Conservation (phyloP, 2,113 vertebrate genomes). For the Psilopogon haemacephalus region DNA sequence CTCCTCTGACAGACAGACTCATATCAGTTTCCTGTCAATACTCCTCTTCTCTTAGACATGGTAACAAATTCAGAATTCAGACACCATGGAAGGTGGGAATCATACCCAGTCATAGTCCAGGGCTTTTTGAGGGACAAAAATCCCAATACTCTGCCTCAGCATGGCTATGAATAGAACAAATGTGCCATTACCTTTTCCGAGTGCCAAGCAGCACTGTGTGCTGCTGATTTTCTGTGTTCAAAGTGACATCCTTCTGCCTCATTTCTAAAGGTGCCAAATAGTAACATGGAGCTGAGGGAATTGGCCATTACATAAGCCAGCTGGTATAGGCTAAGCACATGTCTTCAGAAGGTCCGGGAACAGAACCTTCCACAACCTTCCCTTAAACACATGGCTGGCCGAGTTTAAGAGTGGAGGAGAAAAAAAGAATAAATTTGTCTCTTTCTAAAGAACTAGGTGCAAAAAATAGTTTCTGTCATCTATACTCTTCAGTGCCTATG, state of each 20-base stretch:
- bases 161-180: slow-evolving; percentile 7
- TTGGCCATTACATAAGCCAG: neutral
- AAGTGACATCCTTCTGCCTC: neutral
- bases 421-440: neutral
- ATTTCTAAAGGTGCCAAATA: slow-evolving; percentile 25
- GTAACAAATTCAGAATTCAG: neutral
- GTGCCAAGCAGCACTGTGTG: neutral
- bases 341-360: neutral
- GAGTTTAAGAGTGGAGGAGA: neutral
- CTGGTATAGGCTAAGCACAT: neutral
- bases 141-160: neutral
- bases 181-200: neutral
- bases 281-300: neutral
- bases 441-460: neutral
- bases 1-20: slow-evolving; percentile 21
- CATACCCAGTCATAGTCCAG: neutral
- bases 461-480: neutral
- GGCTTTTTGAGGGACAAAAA: neutral
- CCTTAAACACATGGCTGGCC: neutral
- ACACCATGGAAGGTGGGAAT: neutral
- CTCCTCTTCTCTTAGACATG: neutral
- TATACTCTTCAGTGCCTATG: neutral
- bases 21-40: slow-evolving; percentile 35
- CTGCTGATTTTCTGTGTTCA: slow-evolving; percentile 6
- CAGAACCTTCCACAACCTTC: neutral